Evolutionary conservation across 2,888 invertebrate species (phyloP), one percentile per base, ranked within the genome.

Genomic region (Lepidocyrtoides sp.): DNA sequence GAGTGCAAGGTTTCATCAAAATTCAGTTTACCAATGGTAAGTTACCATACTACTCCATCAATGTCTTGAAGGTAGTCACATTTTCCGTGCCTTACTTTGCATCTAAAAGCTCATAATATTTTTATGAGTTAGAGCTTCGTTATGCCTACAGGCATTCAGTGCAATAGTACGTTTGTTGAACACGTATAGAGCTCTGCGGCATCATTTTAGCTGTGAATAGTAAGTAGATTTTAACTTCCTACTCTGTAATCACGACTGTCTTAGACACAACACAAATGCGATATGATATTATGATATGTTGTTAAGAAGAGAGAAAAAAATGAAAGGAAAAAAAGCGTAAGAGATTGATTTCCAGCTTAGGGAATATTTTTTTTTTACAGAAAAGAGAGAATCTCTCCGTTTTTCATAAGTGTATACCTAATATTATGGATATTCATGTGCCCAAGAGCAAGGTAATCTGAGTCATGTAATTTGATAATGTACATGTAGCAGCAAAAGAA

Each of bases 291-390:
- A 60, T 41, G 36, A 60, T 63, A 63, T 63, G 63, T 77, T 48
- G 1, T 69, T 48, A 72, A 54, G 32, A 75, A 75, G 60, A 51
- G 17, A 26, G 32, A 17, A 29, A 51, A 77, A 75, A 48, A 75
- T 48, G 26, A 54, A 51, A 48, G 20, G 7, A 26, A 63, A 36
- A 75, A 75, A 66, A 84, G 75, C 60, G 75, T 77, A 77, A 86
- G 86, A 86, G 86, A 86, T 86, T 86, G 86, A 86, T 86, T 86
- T 77, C 86, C 86, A 86, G 86, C 75, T 75, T 44, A 44, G 41
- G 20, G 7, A 86, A 77, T 60, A 44, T 86, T 86, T 77, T 44
- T 32, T 77, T 57, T n/a, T n/a, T n/a, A n/a, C n/a, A 57, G 60
- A 77, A 51, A 75, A 51, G 41, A 54, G 84, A 32, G 54, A 48